phyloP scores from a whole-genome alignment of 2,888 invertebrate genomes.

The Eucriotettix oculatus region DNA sequence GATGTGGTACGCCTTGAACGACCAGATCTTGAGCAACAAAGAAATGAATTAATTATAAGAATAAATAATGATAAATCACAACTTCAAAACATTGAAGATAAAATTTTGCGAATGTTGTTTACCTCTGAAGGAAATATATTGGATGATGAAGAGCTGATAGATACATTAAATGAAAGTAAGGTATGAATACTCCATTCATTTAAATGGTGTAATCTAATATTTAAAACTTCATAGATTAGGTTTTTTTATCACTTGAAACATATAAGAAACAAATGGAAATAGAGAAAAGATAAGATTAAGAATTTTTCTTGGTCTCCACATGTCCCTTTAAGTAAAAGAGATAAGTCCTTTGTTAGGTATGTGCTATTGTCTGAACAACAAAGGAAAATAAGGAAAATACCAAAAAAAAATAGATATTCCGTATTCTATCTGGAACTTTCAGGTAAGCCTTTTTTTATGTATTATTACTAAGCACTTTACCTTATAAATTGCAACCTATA shows the following conservation, averaged over 20 bases:
- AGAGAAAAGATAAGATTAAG: background rate
- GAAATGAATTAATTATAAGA: conserved; percentile 66
- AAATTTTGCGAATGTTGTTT: conserved; percentile 67
- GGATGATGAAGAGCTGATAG: conserved; percentile 84
- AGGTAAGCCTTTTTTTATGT: too few relatives aligned
- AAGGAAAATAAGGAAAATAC: too few relatives aligned
- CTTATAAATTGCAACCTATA: too few relatives aligned
- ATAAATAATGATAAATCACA: conserved; percentile 77
- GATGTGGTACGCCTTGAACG: conserved; percentile 82
- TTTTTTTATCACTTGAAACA: background rate
- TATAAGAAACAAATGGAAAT: background rate
- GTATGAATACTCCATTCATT: conserved; percentile 22
- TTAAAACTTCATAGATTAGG: background rate
- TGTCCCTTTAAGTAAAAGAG: too few relatives aligned
- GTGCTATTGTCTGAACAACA: too few relatives aligned
- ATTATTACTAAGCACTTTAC: too few relatives aligned
- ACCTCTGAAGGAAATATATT: conserved; percentile 77
- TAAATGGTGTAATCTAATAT: background rate
- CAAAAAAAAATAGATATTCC: too few relatives aligned
- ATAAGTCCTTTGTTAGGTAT: too few relatives aligned
- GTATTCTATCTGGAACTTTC: too few relatives aligned
- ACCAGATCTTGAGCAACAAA: conserved; percentile 67
- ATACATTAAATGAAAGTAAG: conserved; percentile 78
- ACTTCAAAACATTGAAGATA: conserved; percentile 73
- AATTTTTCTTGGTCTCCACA: too few relatives aligned